Evolutionary conservation across 2,797 vertebrate species (phyloP), one percentile per base, ranked within the genome.

Genomic region (Erethizon dorsatum): DNA sequence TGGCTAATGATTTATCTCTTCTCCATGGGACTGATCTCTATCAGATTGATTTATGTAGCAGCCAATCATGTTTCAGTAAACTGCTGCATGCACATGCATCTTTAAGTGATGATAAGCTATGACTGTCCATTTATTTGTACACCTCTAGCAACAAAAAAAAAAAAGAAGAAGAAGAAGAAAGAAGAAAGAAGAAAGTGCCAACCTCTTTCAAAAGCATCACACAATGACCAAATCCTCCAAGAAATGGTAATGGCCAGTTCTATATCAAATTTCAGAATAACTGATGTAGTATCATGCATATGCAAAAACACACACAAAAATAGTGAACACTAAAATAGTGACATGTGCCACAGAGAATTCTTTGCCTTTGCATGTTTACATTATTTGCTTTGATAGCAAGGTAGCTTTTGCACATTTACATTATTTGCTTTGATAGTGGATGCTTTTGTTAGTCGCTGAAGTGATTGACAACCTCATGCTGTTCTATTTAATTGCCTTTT

Each of bases 41-140:
- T 99, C 99, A 99, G 99, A 99, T 99, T 99, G 99, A 99, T 99
- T 99, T 99, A 99, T 99, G 99, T 99, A 99, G 99, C 98, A 98
- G 99, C 99, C 99, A 99, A 99, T 99, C 99, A 99, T 99, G 99
- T 99, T 99, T 99, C 99, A 98, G 99, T 99, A 99, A 99, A 99
- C 98, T 99, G 98, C 98, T 97, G 99, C 99, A 99, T 99, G 99
- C 99, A 99, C 99, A 99, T 99, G 99, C 99, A 99, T 99, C 99
- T 99, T 99, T 99, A 99, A 99, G 99, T 99, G 98, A 99, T 99
- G 99, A 99, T 99, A 99, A 99, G 99, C 99, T 99, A 98, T 98
- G 99, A 98, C 98, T 99, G 98, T 99, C 99, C 98, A 98, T 98
- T 99, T 99, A 99, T 99, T 99, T 99, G 99, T 99, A 98, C 98